Evolutionary conservation across 2,113 vertebrate genomes (phyloP), one percentile per base, ranked within the genome.

Genomic region (Semicossyphus pulcher): DNA sequence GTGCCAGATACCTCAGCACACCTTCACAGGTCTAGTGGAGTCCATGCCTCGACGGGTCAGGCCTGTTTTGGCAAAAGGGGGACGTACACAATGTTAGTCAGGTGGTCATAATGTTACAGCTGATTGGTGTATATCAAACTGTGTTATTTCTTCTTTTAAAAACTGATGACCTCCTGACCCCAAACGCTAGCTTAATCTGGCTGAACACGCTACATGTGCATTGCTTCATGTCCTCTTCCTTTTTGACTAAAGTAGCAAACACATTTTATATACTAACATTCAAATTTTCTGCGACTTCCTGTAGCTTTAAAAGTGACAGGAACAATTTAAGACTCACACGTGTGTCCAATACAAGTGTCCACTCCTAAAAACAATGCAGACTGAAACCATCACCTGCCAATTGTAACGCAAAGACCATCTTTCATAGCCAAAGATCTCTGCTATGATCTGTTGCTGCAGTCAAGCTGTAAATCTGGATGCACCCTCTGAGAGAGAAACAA

Each of bases 381-480:
- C 66, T 67, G 20, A 84, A 78, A 64, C 71, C 74, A 39, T 41
- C 75, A 77, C 66, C 78, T 88, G 85, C 78, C 85, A 86, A 63
- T 61, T 74, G 65, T 76, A 70, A 61, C 73, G 78, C 81, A 81
- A 89, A 78, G 76, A 76, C 51, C 66, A 42, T 75, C 23, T 67
- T 61, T 68, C 75, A 72, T 21, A 69, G 64, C 72, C 66, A 44
- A 39, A 31, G 75, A 74, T 34, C 53, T 81, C 59, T 66, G 81
- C 77, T 83, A 83, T 74, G 81, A 87, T 88, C 89, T 88, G 74
- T 72, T 78, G 58, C 67, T 67, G 58, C 80, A 79, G 80, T 83
- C 85, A 81, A 68, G 59, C 84, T 72, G 71, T 92, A 92, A 93
- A 94, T 94, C 90, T 90, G 48, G 28, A 76, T 76, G 56, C 89